Evolutionary conservation across 2,797 vertebrate species (phyloP), one percentile per base, ranked within the genome.

Genomic region (Onychomys leucogaster): DNA sequence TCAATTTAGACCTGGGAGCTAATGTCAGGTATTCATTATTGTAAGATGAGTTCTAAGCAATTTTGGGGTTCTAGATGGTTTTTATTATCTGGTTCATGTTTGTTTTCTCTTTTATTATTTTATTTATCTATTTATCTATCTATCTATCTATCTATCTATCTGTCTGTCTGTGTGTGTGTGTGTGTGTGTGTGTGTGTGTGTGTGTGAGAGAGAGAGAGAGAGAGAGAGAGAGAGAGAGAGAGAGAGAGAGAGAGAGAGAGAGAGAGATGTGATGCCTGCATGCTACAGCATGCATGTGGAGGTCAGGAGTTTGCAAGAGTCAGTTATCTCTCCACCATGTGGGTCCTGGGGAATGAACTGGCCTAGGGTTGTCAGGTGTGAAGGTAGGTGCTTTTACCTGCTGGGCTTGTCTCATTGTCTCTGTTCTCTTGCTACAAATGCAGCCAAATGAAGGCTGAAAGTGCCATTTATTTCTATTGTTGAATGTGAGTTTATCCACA

Each of bases 401-500:
- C 7, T 85, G 63, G 9, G 21, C 46, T 25, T 25, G 4, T 55
- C 65, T 55, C 10, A n/a, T 25, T 52, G 32, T 34, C 11, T 23
- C 32, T 52, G 21, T 52, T 69, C 84, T 27, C 23, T 89, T 93
- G 63, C 90, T 67, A 69, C 57, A 59, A 85, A 63, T 84, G 8
- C 21, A 94, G 34, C 25, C 49, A 71, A 65, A 52, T 83, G 19
- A 78, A 71, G 88, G 65, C 13, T 80, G 82, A 63, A 95, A 65
- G 69, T 86, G 17, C n/a, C 4, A 34, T 88, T 86, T 29, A 78
- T 89, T 96, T 91, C 32, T 82, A 17, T 43, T 85, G 82, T 46
- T 94, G 94, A 94, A 69, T 94, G 17, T 94, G 77, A 94, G 17
- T 88, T 95, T 8, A 16, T 89, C 4, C 78, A 84, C 3, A 95